Evolutionary conservation across 1,140 invertebrate species (phyloP).

Genomic region (Drosophila pachea): DNA sequence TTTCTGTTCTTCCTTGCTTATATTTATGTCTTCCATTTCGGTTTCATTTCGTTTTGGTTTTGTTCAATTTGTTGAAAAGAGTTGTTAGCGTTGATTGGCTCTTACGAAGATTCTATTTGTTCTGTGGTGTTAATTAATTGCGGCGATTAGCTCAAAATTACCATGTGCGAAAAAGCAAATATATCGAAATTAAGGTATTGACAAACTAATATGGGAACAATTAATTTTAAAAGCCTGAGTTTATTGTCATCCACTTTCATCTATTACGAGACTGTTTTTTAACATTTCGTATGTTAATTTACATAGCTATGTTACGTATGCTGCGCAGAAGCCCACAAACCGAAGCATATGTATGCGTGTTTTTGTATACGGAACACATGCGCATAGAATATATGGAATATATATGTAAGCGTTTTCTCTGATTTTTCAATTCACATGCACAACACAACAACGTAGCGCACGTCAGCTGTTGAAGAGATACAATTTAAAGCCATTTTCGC

Average conservation of each 20-base stretch:
- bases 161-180: constrained; percentile 27
- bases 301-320: constrained; percentile 15
- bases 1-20: constrained; percentile 37
- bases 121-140: constrained; percentile 49
- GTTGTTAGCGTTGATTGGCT: constrained; percentile 38
- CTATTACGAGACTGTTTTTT: constrained; percentile 27
- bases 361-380: constrained; percentile 3
- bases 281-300: constrained; percentile 13
- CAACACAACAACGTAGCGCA: constrained; percentile 19
- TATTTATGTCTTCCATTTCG: constrained; percentile 31
- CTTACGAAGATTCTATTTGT: constrained; percentile 26
- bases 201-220: background rate
- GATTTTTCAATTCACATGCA: constrained; percentile 30
- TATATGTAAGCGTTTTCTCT: constrained; percentile 21
- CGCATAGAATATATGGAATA: background rate
- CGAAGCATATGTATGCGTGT: background rate
- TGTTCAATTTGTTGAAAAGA: constrained; percentile 60
- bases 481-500: constrained; percentile 38
- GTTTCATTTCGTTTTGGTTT: constrained; percentile 40
- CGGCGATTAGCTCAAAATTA: constrained; percentile 48
- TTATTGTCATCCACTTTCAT: background rate
- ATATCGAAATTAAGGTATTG: constrained; percentile 9
- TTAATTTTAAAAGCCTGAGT: background rate
- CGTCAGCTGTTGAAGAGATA: constrained; percentile 30
- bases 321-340: constrained; percentile 2